Base-by-base conservation (phyloP, 2,113 vertebrate species). In the Apodemus sylvaticus region DNA sequence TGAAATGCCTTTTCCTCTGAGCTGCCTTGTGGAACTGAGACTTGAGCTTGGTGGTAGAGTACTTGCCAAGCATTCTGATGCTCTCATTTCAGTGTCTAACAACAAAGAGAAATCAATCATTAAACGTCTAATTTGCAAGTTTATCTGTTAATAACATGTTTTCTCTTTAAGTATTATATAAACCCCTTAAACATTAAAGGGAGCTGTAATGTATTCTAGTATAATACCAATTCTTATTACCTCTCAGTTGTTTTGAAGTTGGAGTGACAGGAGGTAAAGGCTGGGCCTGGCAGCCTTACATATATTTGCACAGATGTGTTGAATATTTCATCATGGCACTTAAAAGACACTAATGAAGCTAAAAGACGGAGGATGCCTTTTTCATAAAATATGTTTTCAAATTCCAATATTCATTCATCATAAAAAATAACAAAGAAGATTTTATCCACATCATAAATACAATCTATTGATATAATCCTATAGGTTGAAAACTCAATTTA, bases 121-220 rank as follows among this genome's bases (percentile, higher is more conserved):
- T 39, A 71, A 51, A 39, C 36, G 34, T 93, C 55, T 94, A 71
- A 89, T 39, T n/a, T 90, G 68, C 93, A 85, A 86, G 1, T 89
- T 93, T 73, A 93, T 82, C 95, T 94, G 71, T 79, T 95, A 94
- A 91, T 74, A 97, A 71, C 95, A 70, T 5, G 1, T 77, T 77
- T 77, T 36, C 86, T 74, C n/a, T 76, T 92, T 86, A 85, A 81
- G 36, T 4, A 55, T 62, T 93, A 81, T 81, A n/a, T 7, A 89
- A 73, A 8, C 60, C 31, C 42, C 81, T 76, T 48, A 79, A 87
- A 96, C 79, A 88, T 39, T 87, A 58, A 83, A 96, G 86, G 70
- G 95, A 96, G 85, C 3, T 6, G 45, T 26, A 77, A 73, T 51
- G 34, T 26, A 79, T 83, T 91, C 36, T 87, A 89, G 79, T 11